Percentiles rank a stretch among this genome's conserved stretches.
phyloP scores from a whole-genome alignment of 2,888 invertebrate species.

The Lasioglossum pauxillum region DNA sequence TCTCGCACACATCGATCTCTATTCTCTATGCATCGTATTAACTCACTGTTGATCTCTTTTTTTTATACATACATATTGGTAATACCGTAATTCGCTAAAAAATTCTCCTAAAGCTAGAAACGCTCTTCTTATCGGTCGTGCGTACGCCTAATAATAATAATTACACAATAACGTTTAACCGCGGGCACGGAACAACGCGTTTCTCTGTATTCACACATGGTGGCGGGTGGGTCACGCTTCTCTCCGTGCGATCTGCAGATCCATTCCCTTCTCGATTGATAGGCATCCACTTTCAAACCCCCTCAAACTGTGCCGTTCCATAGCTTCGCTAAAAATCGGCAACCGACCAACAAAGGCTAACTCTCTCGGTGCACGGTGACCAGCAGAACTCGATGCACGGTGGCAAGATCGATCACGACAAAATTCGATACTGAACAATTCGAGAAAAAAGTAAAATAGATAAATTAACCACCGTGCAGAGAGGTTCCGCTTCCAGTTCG shows the following conservation, averaged over 20 bases:
- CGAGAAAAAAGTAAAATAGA: not conserved
- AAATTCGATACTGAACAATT: not conserved
- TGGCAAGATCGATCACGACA: not conserved
- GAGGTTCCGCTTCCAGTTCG: conserved; percentile 17
- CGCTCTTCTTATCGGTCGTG: conserved; percentile 44
- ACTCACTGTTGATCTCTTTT: not conserved
- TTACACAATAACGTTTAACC: conserved; percentile 25
- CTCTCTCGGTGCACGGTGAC: conserved; percentile 32
- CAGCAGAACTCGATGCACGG: conserved; percentile 31
- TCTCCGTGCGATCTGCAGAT: conserved; percentile 66
- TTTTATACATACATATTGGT: conserved; percentile 16
- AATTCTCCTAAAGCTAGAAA: conserved; percentile 52
- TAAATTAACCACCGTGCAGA: conserved; percentile 31
- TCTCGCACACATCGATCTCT: conserved; percentile 27
- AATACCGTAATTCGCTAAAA: conserved; percentile 31
- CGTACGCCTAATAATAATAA: conserved; percentile 33
- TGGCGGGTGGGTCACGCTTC: conserved; percentile 82
- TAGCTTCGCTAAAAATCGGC: conserved; percentile 1
- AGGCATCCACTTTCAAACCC: conserved; percentile 13
- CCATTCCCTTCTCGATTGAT: conserved; percentile 16
- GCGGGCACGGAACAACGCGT: conserved; percentile 58
- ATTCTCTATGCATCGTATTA: conserved; percentile 9
- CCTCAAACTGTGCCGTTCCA: not conserved
- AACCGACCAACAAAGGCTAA: not conserved
- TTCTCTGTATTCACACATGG: conserved; percentile 75